Conservation (phyloP, 2,797 vertebrate genomes). For the Enteromius unitaeniatus region DNA sequence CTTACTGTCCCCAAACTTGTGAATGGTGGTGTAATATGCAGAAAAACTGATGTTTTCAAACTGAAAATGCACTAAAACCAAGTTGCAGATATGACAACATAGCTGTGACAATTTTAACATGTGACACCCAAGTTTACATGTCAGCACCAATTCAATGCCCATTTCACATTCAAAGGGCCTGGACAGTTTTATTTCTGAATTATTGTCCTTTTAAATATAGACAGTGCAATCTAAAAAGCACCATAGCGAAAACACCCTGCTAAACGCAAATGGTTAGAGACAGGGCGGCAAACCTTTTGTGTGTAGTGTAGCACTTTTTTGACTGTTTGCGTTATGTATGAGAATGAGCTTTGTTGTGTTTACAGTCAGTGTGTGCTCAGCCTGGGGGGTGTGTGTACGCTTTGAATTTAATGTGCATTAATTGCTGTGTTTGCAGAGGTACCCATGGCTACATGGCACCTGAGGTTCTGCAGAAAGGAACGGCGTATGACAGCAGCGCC, state of each 20-base stretch:
- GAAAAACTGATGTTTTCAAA: background rate
- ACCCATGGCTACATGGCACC: slow-evolving; percentile 99
- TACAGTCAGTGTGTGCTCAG: background rate
- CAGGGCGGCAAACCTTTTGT: background rate
- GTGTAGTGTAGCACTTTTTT: slow-evolving; percentile 7
- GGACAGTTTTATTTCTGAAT: background rate
- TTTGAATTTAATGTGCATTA: slow-evolving; percentile 26
- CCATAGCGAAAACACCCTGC: background rate
- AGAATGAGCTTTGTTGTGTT: slow-evolving; percentile 11
- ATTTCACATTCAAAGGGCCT: background rate
- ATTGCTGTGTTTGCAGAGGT: slow-evolving; percentile 76
- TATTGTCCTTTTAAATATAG: background rate
- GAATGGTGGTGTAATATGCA: background rate
- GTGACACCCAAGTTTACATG: background rate
- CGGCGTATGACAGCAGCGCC: slow-evolving; percentile 95
- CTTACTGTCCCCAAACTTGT: background rate
- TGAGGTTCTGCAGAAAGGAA: slow-evolving; percentile 97
- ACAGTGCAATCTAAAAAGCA: background rate
- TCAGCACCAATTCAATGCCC: background rate
- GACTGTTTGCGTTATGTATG: slow-evolving; percentile 12
- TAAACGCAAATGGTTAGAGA: background rate
- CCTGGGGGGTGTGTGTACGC: background rate
- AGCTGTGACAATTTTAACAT: background rate
- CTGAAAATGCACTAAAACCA: background rate
- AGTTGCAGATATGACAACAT: background rate